Percentiles rank a stretch among this genome's conserved stretches.
phyloP scores from a whole-genome alignment of 2,888 invertebrate genomes.

The Ferrisia virgata region DNA sequence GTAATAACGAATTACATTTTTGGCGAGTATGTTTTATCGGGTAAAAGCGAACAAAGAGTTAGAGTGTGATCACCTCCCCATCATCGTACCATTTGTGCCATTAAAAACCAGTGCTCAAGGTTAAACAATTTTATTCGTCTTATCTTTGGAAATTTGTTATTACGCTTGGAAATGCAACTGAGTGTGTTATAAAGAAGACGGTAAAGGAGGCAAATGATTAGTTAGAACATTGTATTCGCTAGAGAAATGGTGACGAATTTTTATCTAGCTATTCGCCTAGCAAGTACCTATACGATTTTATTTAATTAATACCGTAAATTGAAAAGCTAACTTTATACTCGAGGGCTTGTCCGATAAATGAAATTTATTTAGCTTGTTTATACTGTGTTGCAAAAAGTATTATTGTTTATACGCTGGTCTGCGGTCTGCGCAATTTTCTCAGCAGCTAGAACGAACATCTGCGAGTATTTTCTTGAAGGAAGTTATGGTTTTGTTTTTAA shows the following conservation, averaged over 20 bases:
- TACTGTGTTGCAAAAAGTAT: not conserved
- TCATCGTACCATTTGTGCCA: too few species aligned
- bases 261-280: not conserved
- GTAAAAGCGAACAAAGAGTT: not conserved
- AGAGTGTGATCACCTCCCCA: not conserved
- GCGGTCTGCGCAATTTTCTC: not conserved
- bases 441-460: not conserved
- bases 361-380: not conserved
- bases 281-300: too few species aligned
- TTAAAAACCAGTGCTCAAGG: not conserved
- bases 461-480: conserved; percentile 21
- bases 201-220: not conserved
- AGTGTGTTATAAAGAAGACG: not conserved
- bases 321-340: not conserved
- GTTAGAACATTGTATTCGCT: not conserved
- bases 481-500: too few species aligned
- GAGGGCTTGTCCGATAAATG: not conserved
- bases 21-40: not conserved
- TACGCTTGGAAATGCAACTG: not conserved
- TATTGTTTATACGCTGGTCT: too few species aligned
- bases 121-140: not conserved
- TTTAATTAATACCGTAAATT: too few species aligned
- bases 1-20: not conserved
- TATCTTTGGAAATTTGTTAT: not conserved
- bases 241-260: not conserved